Evolutionary conservation across 1,140 invertebrate species (phyloP), one percentile per base, ranked within the genome.

Genomic region (Heterodera carotae): DNA sequence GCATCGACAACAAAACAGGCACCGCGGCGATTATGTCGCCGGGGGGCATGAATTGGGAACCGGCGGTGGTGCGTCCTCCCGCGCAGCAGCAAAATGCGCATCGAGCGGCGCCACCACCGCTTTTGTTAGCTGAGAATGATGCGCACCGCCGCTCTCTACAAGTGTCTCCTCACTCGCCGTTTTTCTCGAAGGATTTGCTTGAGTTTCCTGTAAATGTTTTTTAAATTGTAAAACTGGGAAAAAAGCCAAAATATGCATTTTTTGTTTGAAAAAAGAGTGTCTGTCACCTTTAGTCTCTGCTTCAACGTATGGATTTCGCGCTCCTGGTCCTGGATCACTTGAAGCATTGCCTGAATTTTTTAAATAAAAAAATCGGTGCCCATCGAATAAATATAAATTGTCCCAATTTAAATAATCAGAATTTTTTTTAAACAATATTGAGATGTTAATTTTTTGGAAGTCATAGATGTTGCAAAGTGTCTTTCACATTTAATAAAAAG

Each of bases 301-400:
- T 67, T 62, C 48, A 75, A 12, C 15, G 29, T 25, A 18, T 67
- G 34, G 43, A 75, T 75, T 67, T 75, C 74, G 59, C 27, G 8
- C 29, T 83, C 22, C 29, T 80, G 79, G 31, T 80, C 80, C 64
- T 80, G 69, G 7, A 75, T 64, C 36, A 81, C 43, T 80, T 80
- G 79, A 15, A 81, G 39, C 59, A 81, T 48, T 18, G 80, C 79
- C 71, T 74, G 29, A 7, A 64, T 27, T 31, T 6, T 66, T 66
- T 62, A 6, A 7, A 25, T 6, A 62, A 62, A 39, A n/a, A n/a
- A n/a, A n/a, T n/a, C n/a, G n/a, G n/a, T n/a, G n/a, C n/a, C n/a
- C n/a, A n/a, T n/a, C n/a, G n/a, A n/a, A n/a, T n/a, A n/a, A n/a
- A n/a, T n/a, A n/a, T n/a, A n/a, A n/a, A n/a, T n/a, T n/a, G n/a